Evolutionary conservation across 2,888 invertebrate species (phyloP).

Genomic region (Lydus trimaculatus): DNA sequence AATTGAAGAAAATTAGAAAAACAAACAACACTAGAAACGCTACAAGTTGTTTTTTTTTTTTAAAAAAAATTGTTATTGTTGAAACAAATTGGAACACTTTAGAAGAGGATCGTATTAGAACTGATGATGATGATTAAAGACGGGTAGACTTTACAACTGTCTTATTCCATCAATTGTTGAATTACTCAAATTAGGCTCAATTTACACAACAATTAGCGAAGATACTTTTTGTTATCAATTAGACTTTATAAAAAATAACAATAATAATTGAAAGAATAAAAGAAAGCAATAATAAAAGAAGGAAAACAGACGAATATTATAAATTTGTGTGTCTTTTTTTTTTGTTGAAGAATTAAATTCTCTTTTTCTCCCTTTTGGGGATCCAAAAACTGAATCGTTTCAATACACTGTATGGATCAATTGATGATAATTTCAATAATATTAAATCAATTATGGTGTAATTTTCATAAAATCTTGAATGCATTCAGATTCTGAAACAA

Average conservation of each 20-base stretch:
- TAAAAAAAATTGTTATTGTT: background rate
- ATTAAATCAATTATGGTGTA: conserved; percentile 20
- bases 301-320: conserved; percentile 10
- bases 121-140: conserved; percentile 30
- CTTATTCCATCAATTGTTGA: conserved; percentile 45
- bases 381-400: conserved; percentile 54
- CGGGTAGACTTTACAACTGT: conserved; percentile 35
- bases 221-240: conserved; percentile 35
- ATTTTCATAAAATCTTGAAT: conserved; percentile 38
- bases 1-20: background rate
- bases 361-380: conserved; percentile 56
- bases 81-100: conserved; percentile 16
- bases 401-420: conserved; percentile 45
- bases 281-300: background rate
- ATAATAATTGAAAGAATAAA: background rate
- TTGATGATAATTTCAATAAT: conserved; percentile 46
- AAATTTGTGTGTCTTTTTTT: background rate
- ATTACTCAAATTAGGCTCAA: conserved; percentile 55
- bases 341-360: conserved; percentile 39
- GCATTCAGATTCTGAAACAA: conserved; percentile 54
- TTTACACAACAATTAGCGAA: conserved; percentile 47
- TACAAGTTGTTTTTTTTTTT: conserved; percentile 1
- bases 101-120: conserved; percentile 28
- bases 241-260: background rate
- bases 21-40: background rate